Percentiles rank a stretch among this genome's conserved stretches.
These are phyloP conservation scores for Eidolon helvum DNA, from an alignment of 2,113 vertebrate species.

Conservation along the genomic window DNA sequence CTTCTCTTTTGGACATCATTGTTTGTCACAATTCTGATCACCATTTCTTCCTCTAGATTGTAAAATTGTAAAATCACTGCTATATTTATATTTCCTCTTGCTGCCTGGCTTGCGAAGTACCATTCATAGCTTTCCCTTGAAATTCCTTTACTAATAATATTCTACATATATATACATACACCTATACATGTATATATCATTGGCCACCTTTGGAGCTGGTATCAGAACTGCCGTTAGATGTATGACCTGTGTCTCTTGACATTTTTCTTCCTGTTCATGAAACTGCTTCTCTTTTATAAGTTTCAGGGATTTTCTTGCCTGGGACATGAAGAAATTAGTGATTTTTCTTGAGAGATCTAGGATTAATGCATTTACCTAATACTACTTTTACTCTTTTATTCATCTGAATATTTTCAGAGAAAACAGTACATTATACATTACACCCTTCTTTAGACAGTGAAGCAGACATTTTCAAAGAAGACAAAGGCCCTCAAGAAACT, in stretches of 20 bases:
- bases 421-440: neutral
- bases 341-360: slow-evolving; percentile 11
- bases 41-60: neutral
- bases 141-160: neutral
- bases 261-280: neutral
- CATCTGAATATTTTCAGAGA: neutral
- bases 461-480: neutral
- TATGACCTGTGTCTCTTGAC: neutral
- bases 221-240: neutral
- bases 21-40: slow-evolving; percentile 54
- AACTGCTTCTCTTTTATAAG: neutral
- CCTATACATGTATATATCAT: too few relatives aligned
- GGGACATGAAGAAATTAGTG: neutral
- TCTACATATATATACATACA: too few relatives aligned
- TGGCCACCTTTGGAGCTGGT: neutral
- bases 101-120: neutral
- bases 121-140: slow-evolving; percentile 15
- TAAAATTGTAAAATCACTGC: neutral
- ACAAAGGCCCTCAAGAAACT: neutral
- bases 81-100: slow-evolving; percentile 51
- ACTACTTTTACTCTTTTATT: neutral
- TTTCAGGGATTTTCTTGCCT: neutral
- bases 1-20: slow-evolving; percentile 69
- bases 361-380: neutral
- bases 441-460: neutral